Evolutionary conservation across 2,797 vertebrate genomes (phyloP), one percentile per base, ranked within the genome.

Genomic region (Bufotes viridis): DNA sequence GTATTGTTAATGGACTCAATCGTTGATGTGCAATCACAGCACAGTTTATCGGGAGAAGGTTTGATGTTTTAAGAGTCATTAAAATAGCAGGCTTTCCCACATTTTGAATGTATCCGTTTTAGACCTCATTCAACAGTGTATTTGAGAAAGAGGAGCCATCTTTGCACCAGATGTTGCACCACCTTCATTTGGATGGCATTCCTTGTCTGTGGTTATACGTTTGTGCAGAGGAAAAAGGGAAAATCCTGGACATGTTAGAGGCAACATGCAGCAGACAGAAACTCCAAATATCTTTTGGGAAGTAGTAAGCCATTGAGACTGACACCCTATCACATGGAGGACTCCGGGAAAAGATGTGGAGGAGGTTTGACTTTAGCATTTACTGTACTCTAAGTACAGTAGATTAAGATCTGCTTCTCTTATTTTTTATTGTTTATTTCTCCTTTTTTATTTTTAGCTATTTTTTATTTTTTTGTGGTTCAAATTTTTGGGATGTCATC

Each of bases 111-210:
- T 57, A 6, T 24, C 53, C 5, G 20, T 55, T 57, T 26, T 83
- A 72, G n/a, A 67, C 5, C 42, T 61, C 6, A 53, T 18, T 63
- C 34, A 63, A 80, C 3, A 61, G 12, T 61, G 13, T 34, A 11
- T 42, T 63, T 49, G 65, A 34, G 22, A 20, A 75, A 74, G 10
- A 20, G 24, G 49, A 87, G 29, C 42, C 82, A 88, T 81, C 67
- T 72, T 88, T 84, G 67, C 53, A 42, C 76, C 78, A 85, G 57
- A 88, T 85, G 87, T 84, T 81, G 72, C 58, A 7, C 76, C 58
- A 49, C 34, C 82, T 84, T 42, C 49, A 85, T 65, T 20, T 10
- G 49, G 24, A 55, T 79, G 67, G n/a, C 74, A 82, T 88, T 81
- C 82, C 76, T 24, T 65, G 24, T 67, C 26, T 88, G 87, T 53